A percentile compares a stretch with the other conserved stretches of the same genome.
These are phyloP conservation scores for Epinephelus moara DNA, from an alignment of 2,113 vertebrate species.

Conservation along the genomic window DNA sequence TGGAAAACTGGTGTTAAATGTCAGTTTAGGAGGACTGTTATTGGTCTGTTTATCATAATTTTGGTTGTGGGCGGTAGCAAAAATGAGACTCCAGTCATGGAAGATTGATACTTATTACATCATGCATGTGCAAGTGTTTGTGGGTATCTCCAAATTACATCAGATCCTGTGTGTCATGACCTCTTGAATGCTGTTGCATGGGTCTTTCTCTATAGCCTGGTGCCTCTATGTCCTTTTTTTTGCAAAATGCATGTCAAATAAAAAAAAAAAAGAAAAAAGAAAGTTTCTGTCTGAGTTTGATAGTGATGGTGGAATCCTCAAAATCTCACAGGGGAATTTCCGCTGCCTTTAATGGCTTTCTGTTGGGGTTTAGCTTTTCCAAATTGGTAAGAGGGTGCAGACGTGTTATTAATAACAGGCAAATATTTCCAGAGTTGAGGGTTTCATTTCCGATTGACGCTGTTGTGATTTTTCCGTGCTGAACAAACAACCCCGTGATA, in stretches of 20 bases:
- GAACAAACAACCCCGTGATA: conserved; percentile 26
- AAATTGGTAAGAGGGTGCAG: conserved; percentile 37
- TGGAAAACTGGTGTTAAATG: neutral
- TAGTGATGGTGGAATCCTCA: conserved; percentile 29
- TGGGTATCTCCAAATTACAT: conserved; percentile 6
- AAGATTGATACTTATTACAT: conserved; percentile 30
- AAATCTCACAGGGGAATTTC: conserved; percentile 63
- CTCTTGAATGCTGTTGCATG: neutral
- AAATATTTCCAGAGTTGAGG: conserved; percentile 62
- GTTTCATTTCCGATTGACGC: conserved; percentile 58
- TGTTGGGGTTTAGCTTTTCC: conserved; percentile 53
- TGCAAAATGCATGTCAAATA: neutral
- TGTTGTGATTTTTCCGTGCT: conserved; percentile 40
- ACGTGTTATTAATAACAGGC: conserved; percentile 53
- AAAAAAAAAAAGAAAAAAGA: neutral
- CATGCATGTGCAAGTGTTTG: conserved; percentile 8
- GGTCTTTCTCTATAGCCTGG: neutral
- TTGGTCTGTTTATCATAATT: neutral
- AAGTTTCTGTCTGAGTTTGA: conserved; percentile 1
- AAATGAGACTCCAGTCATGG: neutral
- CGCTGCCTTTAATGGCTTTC: conserved; percentile 43
- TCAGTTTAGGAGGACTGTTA: neutral
- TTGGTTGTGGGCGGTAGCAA: neutral
- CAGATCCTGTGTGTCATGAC: conserved; percentile 27
- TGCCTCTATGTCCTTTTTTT: neutral